phyloP scores from a whole-genome alignment of 1,140 invertebrate genomes.

The Hesperophylax magnus region DNA sequence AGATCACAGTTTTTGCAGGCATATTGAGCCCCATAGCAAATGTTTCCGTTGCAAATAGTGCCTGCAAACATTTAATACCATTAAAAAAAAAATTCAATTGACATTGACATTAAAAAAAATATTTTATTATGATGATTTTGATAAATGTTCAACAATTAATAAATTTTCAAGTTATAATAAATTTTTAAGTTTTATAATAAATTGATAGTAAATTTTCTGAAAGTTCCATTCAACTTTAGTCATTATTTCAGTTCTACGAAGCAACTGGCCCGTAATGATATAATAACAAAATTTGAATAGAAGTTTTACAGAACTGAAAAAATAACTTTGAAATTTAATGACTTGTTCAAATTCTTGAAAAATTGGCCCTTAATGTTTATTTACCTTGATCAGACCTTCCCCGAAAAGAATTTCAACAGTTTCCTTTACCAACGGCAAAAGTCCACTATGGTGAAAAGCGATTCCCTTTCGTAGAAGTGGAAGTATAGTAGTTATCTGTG shows the following conservation, averaged over 20 bases:
- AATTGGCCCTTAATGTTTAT: too few species aligned
- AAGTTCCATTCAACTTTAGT: too few species aligned
- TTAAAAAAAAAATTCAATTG: neutral
- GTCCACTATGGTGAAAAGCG: constrained; percentile 97
- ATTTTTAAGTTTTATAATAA: too few species aligned
- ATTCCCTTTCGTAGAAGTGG: constrained; percentile 96
- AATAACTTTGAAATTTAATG: too few species aligned
- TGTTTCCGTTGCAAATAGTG: constrained; percentile 98
- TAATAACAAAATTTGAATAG: too few species aligned
- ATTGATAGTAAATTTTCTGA: too few species aligned
- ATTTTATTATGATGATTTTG: neutral
- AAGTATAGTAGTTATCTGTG: constrained; percentile 96
- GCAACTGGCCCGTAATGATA: too few species aligned
- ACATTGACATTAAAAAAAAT: neutral
- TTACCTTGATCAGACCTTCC: constrained; percentile 86
- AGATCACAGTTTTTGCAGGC: constrained; percentile 98
- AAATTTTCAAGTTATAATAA: too few species aligned
- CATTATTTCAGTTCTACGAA: too few species aligned
- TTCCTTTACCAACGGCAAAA: constrained; percentile 98
- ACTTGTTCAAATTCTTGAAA: too few species aligned
- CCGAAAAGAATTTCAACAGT: constrained; percentile 99
- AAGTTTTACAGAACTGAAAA: too few species aligned
- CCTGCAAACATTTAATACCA: constrained; percentile 64
- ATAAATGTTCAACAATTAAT: too few species aligned
- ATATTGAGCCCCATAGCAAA: constrained; percentile 99